A percentile compares a stretch with the other conserved stretches of the same genome.
Evolutionary conservation across 2,113 vertebrate species (phyloP).

Genomic region (Hemiscyllium ocellatum): DNA sequence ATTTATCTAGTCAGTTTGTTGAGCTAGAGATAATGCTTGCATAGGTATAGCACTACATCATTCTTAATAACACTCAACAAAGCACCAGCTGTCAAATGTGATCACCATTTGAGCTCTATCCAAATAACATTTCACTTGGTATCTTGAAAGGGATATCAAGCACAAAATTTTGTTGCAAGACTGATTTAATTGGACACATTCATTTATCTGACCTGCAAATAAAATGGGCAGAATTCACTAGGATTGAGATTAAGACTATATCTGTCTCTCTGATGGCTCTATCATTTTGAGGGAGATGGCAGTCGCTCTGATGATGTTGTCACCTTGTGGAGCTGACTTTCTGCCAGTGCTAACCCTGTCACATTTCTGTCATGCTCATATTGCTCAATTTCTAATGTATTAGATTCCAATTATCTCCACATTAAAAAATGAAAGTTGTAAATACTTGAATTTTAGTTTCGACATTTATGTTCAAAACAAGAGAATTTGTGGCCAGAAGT

Average conservation of each 20-base stretch:
- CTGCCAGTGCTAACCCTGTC: too few relatives aligned
- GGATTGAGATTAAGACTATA: not conserved
- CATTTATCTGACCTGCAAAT: not conserved
- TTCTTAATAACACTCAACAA: conserved; percentile 6
- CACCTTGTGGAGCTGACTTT: too few relatives aligned
- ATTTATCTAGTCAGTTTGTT: not conserved
- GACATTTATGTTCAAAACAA: too few relatives aligned
- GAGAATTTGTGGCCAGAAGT: too few relatives aligned
- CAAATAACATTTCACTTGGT: not conserved
- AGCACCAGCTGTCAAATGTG: not conserved
- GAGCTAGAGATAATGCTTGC: not conserved
- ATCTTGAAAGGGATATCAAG: not conserved
- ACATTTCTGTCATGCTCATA: too few relatives aligned
- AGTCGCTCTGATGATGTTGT: too few relatives aligned
- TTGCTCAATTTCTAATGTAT: too few relatives aligned
- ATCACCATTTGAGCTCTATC: not conserved
- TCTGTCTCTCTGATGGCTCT: not conserved
- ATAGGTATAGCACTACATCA: not conserved
- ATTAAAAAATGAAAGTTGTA: too few relatives aligned
- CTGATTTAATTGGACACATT: not conserved
- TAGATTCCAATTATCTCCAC: too few relatives aligned
- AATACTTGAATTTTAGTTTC: too few relatives aligned
- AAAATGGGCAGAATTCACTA: not conserved
- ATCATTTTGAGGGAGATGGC: too few relatives aligned
- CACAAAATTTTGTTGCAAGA: not conserved